Base-by-base conservation (phyloP, 2,888 invertebrate genomes). In the Tryphoninae sp. region DNA sequence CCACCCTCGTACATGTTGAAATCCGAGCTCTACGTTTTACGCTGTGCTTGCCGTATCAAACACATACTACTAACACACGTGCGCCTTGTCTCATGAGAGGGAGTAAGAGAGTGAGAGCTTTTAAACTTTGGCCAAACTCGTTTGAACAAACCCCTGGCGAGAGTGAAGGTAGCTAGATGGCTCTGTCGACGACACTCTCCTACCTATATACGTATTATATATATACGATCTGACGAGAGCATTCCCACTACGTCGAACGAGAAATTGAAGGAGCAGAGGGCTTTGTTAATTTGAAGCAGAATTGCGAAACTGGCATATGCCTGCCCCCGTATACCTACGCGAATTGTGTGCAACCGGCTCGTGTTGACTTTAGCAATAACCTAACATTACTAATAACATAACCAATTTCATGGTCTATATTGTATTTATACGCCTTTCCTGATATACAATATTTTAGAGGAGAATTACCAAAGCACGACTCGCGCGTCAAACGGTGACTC, bases 121-220 rank as follows among this genome's bases (percentile, higher is more conserved):
- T 87, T 33, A 77, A 89, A 90, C 89, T 90, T 90, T 88, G 87
- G 86, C 84, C 87, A 88, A 90, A 89, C 89, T 90, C 88, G 86
- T 90, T 90, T 88, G 85, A 84, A 84, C 85, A 82, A 80, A 81
- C 77, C 81, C 13, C 74, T 79, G 82, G 81, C 81, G 80, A 82
- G 79, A 69, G 75, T 33, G 71, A 83, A 83, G 61, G 76, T 23
- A 42, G 49, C 58, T 55, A 40, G 51, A 78, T 64, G 68, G 59
- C 53, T 61, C 49, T 72, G 82, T 69, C 61, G 42, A 59, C 53
- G 79, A 75, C 76, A 78, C 69, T 58, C 16, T 58, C 16, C 68
- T 76, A 69, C 2, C 3, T 45, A 45, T 45, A 76, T 76, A 84
- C 86, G 23, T 16, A 55, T 55, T 55, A n/a, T n/a, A 49, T 22